Conservation (phyloP, 1,140 invertebrate species). For the Drosophila lini region DNA sequence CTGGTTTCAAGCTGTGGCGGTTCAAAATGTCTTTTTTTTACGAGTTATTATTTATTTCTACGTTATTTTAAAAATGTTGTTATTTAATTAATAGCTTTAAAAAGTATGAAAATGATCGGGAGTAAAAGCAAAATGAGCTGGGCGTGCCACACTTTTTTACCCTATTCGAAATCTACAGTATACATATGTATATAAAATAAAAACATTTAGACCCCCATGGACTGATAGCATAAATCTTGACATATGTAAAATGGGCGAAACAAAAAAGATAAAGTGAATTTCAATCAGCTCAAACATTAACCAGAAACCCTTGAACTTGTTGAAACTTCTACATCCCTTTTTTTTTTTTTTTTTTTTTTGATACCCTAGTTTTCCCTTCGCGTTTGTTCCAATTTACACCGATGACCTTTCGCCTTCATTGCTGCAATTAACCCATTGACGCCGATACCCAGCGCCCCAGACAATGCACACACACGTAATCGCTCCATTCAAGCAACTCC, state of each 20-base stretch:
- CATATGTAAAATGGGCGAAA: neutral
- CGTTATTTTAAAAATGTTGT: neutral
- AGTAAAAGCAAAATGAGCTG: too few relatives aligned
- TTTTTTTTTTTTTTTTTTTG: too few relatives aligned
- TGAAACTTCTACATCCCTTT: neutral
- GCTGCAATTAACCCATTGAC: conserved; percentile 72
- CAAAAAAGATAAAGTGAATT: too few relatives aligned
- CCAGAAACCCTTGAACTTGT: neutral
- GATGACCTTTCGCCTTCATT: conserved; percentile 56
- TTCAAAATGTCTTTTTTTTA: neutral
- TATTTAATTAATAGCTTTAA: too few relatives aligned
- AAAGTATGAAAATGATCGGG: too few relatives aligned
- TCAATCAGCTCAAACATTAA: neutral
- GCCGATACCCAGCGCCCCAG: conserved; percentile 33
- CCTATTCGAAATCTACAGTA: neutral
- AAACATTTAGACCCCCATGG: neutral
- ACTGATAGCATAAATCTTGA: neutral
- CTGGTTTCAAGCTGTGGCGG: neutral
- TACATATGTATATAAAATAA: too few relatives aligned
- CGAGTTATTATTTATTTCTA: neutral
- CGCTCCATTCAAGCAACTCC: conserved; percentile 29
- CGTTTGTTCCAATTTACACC: conserved; percentile 37
- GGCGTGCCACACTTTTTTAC: too few relatives aligned
- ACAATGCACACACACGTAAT: conserved; percentile 41
- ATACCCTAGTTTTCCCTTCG: conserved; percentile 1